These are phyloP conservation scores for Hirundichthys speculiger DNA, from an alignment of 2,113 vertebrate genomes.

Conservation along the genomic window DNA sequence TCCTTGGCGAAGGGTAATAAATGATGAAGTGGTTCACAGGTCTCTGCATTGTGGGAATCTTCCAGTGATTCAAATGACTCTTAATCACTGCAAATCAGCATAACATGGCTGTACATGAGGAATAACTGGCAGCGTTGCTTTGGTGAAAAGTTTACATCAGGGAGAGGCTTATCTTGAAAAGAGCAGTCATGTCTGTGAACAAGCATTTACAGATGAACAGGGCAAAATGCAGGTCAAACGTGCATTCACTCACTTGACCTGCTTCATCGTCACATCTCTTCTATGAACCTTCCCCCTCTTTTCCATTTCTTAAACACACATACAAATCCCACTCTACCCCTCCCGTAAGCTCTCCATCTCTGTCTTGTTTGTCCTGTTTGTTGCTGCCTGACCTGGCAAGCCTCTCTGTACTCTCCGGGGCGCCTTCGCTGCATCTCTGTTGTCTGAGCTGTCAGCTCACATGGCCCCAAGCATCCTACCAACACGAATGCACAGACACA, in stretches of 20 bases:
- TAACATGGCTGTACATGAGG: too few species aligned
- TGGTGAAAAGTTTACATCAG: not conserved
- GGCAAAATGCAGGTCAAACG: conserved; percentile 20
- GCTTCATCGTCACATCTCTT: conserved; percentile 17
- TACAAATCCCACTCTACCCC: not conserved
- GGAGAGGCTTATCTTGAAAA: conserved; percentile 4
- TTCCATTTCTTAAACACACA: conserved; percentile 19
- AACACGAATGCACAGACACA: conserved; percentile 30
- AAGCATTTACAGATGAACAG: conserved; percentile 25
- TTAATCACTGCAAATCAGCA: too few species aligned
- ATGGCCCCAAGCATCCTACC: conserved; percentile 45
- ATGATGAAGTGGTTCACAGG: too few species aligned
- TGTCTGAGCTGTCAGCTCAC: conserved; percentile 69
- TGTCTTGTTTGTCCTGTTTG: conserved; percentile 76
- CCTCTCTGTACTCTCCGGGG: conserved; percentile 60
- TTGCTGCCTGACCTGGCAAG: conserved; percentile 61
- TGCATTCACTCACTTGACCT: conserved; percentile 34
- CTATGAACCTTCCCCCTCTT: conserved; percentile 23
- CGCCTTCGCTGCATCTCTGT: conserved; percentile 66
- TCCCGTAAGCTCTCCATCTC: conserved; percentile 43
- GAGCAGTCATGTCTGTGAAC: conserved; percentile 1
- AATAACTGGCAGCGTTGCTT: not conserved
- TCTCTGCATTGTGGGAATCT: too few species aligned
- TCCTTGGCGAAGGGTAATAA: too few species aligned
- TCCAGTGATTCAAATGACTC: too few species aligned